Base-by-base conservation (phyloP, 2,113 vertebrate species). In the Kobus ellipsiprymnus region DNA sequence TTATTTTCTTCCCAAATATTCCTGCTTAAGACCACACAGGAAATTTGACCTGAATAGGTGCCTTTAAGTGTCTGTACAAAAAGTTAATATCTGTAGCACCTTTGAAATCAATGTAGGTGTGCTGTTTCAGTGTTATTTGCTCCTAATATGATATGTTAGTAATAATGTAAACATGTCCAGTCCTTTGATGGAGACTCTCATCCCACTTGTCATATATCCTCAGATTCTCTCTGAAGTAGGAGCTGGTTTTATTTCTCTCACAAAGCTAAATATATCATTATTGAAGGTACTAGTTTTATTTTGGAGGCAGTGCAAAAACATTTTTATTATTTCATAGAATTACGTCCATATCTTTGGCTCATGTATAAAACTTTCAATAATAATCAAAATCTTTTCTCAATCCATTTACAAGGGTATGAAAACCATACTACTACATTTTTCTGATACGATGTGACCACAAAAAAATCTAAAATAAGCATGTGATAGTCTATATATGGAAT, bases 331-430 rank as follows among this genome's bases (percentile, higher is more conserved):
- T 92, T 97, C 82, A 55, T 67, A 77, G 0, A 94, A 52, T 57
- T 97, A 30, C 36, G 17, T 90, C 67, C 27, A 59, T 91, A 94
- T 95, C 62, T 87, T 91, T 71, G 55, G 25, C 82, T 97, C 94
- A 85, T 95, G 85, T 97, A 85, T 81, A 97, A 93, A 90, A 55
- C 46, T 94, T 91, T 84, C 27, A 52, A 17, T 62, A 91, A 78
- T 80, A 91, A 44, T 71, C 25, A 46, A 86, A 92, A 78, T 92
- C 29, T 90, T 84, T 94, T 91, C 84, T 95, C 94, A 97, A 12
- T 48, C 59, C 36, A 62, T 95, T 96, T 91, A 60, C n/a, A 12
- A 93, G 64, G 40, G 14, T 55, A 48, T 44, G 46, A 92, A 95
- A 96, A 83, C 55, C 50, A 46, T 44, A 54, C 40, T 87, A 21